Base-by-base conservation (phyloP, 2,888 invertebrate species). In the Acleris emargana region DNA sequence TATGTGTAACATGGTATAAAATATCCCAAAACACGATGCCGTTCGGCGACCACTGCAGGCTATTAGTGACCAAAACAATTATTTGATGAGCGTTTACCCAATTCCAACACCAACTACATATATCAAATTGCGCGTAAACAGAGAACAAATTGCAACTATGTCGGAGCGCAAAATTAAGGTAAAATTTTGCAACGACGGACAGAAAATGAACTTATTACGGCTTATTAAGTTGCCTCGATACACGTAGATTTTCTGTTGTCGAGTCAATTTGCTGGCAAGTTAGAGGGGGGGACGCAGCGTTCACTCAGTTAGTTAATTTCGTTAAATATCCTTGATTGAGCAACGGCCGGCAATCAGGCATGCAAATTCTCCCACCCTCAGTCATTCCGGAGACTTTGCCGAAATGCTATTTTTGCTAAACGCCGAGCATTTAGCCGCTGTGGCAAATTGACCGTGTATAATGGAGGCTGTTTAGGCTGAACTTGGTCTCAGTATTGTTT, bases 271-370 rank as follows among this genome's bases (percentile, higher is more conserved):
- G 78, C 73, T 69, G 75, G 76, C 74, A 79, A 81, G 76, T 78
- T 77, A 73, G 69, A 67, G 66, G 66, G 71, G 74, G 73, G 72
- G 71, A 71, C 71, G 71, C 83, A 84, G 80, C 86, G 86, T 86
- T 88, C 89, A 89, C 88, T 90, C 91, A 90, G 91, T 91, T 91
- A 91, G 89, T 88, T 91, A 90, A 91, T 92, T 91, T 88, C 83
- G 91, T 91, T 92, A 91, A 92, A 90, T 88, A 90, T 87, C 90
- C 91, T 89, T 91, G 91, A 92, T 92, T 92, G 91, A 89, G 87
- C 90, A 89, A 78, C 89, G 89, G 89, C 82, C 90, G 85, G 91
- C 91, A 92, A 92, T 92, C 91, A 92, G 86, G 86, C 89, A 92
- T 91, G 91, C 89, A 91, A 92, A 91, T 92, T 87, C 81, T 76